Evolutionary conservation across 2,888 invertebrate species (phyloP).

Genomic region (Mythimna lalbum): DNA sequence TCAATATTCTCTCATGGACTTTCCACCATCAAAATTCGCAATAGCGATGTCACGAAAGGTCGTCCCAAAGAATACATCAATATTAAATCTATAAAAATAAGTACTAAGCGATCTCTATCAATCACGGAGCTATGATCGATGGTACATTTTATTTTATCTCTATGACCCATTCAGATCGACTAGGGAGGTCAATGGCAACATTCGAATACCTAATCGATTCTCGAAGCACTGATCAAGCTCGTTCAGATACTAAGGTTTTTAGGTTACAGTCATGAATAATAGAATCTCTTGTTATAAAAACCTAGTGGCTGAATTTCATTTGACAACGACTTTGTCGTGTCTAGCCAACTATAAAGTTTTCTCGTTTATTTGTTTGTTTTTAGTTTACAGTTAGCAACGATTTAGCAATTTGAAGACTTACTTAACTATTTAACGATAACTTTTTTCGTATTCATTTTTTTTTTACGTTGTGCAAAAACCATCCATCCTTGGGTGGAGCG

Average conservation of each 20-base stretch:
- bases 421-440: background rate
- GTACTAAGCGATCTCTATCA: conserved; percentile 55
- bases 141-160: conserved; percentile 60
- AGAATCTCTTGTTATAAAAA: conserved; percentile 17
- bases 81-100: conserved; percentile 45
- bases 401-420: background rate
- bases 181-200: conserved; percentile 65
- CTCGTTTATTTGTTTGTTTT: conserved; percentile 12
- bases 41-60: conserved; percentile 39
- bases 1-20: background rate
- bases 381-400: conserved; percentile 15
- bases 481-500: no score
- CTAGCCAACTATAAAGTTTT: conserved; percentile 1
- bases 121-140: conserved; percentile 64
- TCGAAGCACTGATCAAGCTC: conserved; percentile 34
- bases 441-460: no score
- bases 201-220: conserved; percentile 60
- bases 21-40: conserved; percentile 46
- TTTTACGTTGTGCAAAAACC: no score
- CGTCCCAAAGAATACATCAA: conserved; percentile 54
- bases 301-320: conserved; percentile 29
- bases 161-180: conserved; percentile 45
- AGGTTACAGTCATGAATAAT: conserved; percentile 36
- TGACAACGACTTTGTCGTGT: conserved; percentile 17
- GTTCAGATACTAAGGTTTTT: conserved; percentile 28